Base-by-base conservation (phyloP, 2,797 vertebrate genomes). In the Somateria mollissima region DNA sequence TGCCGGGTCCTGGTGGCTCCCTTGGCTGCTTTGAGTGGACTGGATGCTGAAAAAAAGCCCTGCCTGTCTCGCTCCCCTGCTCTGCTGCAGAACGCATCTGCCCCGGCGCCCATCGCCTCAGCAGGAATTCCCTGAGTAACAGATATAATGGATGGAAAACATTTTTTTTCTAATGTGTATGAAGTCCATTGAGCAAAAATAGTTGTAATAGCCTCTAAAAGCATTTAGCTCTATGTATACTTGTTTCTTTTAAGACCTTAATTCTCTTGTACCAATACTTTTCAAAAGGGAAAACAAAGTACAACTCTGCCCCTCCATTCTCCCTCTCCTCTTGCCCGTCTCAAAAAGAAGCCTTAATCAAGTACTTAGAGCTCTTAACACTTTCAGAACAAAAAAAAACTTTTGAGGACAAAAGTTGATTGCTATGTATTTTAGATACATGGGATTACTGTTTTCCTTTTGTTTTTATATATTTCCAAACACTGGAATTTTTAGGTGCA, bases 261-360 rank as follows among this genome's bases (percentile, higher is more conserved):
- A 36, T 73, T 76, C 13, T 37, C 34, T 93, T 75, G 34, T 58
- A 62, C 34, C 51, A 94, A 61, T 1, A 2, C 51, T 87, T 89
- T 93, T 85, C 36, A 43, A 70, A 94, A 87, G 92, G 41, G 25
- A 78, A 96, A 89, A 17, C 34, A 51, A 15, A 78, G 17, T 36
- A 90, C 58, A 72, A 30, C 47, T 49, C 47, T 49, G 47, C 21
- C 47, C 47, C 47, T 49, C 11, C 21, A 47, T 47, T 47, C 21
- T 22, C 45, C 45, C 45, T 47, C 47, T 22, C 21, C 47, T 12
- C 11, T 49, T 49, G 18, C 47, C 22, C 47, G 21, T 49, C 47
- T 49, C 47, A 49, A 51, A 51, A 51, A 51, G 24, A 51, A 51
- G 49, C 12, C 13, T 25, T 51, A 24, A 17, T 6, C 0, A 0